A percentile compares a stretch with the other conserved stretches of the same genome.
Conservation (phyloP, 1,140 invertebrate species). For the Trachymyrmex septentrionalis region DNA sequence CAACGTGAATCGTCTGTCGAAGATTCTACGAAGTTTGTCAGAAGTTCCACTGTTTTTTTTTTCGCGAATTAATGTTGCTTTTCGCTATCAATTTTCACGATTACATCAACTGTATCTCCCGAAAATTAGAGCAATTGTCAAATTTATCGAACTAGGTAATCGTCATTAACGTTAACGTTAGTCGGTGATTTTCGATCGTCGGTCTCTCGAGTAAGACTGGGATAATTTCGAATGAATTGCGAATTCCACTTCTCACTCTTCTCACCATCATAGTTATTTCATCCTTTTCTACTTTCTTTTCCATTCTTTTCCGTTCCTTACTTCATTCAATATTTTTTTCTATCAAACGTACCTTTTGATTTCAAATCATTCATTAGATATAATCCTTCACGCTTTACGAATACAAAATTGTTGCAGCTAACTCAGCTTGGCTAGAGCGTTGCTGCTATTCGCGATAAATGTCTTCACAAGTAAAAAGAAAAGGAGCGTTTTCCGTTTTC, state of each 20-base stretch:
- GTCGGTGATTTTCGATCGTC: slow-evolving; percentile 70
- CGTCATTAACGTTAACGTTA: slow-evolving; percentile 54
- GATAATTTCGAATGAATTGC: slow-evolving; percentile 61
- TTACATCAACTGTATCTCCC: background rate
- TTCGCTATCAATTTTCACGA: background rate
- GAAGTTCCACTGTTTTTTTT: background rate
- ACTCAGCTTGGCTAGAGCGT: slow-evolving; percentile 1
- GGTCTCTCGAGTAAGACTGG: slow-evolving; percentile 56
- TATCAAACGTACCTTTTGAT: slow-evolving; percentile 23
- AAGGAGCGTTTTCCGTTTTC: slow-evolving; percentile 82
- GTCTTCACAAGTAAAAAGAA: slow-evolving; percentile 49
- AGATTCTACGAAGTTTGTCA: background rate
- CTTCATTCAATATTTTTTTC: slow-evolving; percentile 52
- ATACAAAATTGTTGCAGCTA: background rate
- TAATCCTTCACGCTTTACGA: background rate
- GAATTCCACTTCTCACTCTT: slow-evolving; percentile 49
- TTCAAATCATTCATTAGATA: slow-evolving; percentile 4
- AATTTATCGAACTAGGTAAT: slow-evolving; percentile 48
- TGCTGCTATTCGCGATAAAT: slow-evolving; percentile 6
- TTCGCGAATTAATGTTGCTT: background rate
- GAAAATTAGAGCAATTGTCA: background rate
- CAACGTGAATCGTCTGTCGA: background rate
- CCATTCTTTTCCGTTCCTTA: slow-evolving; percentile 12
- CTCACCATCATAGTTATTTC: slow-evolving; percentile 53
- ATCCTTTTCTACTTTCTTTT: slow-evolving; percentile 38